phyloP scores from a whole-genome alignment of 2,888 invertebrate species.

The Mimumesa dahlbomi region DNA sequence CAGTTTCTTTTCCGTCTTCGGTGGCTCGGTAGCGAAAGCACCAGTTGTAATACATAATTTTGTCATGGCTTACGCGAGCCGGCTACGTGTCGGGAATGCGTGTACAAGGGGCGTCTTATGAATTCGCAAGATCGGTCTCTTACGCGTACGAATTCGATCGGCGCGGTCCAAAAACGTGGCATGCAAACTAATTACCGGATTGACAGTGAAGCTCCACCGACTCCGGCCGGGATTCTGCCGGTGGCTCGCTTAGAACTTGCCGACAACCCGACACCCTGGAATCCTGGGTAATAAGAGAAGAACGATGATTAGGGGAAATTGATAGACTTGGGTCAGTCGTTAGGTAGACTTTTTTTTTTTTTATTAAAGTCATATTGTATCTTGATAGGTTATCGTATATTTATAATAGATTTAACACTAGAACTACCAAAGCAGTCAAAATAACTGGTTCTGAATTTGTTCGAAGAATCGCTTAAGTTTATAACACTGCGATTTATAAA shows the following conservation, averaged over 20 bases:
- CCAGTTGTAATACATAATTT: constrained; percentile 53
- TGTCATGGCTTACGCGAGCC: constrained; percentile 57
- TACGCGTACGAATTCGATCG: constrained; percentile 47
- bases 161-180: constrained; percentile 52
- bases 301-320: too few relatives aligned
- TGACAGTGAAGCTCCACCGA: constrained; percentile 51
- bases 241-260: constrained; percentile 44
- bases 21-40: constrained; percentile 38
- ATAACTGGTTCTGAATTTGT: too few relatives aligned
- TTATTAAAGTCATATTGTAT: too few relatives aligned
- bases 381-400: too few relatives aligned
- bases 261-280: constrained; percentile 23
- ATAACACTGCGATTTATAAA: too few relatives aligned
- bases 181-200: constrained; percentile 54
- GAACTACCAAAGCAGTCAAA: too few relatives aligned
- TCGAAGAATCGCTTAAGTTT: too few relatives aligned
- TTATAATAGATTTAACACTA: too few relatives aligned
- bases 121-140: constrained; percentile 53
- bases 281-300: constrained; percentile 34
- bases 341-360: too few relatives aligned
- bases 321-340: too few relatives aligned
- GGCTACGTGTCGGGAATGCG: constrained; percentile 49
- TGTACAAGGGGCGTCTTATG: constrained; percentile 31
- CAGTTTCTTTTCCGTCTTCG: too few relatives aligned
- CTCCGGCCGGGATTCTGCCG: constrained; percentile 44